Evolutionary conservation across 2,888 invertebrate species (phyloP), one percentile per base, ranked within the genome.

Genomic region (Eretmocerus hayati): DNA sequence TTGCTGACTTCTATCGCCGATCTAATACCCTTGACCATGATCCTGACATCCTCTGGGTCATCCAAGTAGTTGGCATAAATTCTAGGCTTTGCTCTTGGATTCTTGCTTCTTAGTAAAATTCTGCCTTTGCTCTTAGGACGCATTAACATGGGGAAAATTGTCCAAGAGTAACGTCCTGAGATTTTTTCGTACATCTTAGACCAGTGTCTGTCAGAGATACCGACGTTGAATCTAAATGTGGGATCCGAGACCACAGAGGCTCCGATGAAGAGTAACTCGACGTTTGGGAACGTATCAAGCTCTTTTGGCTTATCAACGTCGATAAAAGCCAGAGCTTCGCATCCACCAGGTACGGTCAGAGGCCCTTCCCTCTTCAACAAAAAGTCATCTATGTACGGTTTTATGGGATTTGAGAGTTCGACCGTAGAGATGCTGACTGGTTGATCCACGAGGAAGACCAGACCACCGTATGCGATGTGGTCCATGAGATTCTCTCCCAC

Each of bases 401-500:
- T 6, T 2, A 6, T 2, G 1, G 53, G 49, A 42, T 62, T 56
- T 0, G 45, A 0, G 0, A 62, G 1, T 0, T 60, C 57, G 0
- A 1, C 0, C 0, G 54, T 21, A 3, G 30, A 0, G 2, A 58
- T 56, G 56, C 37, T 59, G 57, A 52, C 62, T 55, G 49, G 60
- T 37, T 55, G 59, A 22, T 72, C 68, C 2, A 81, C 73, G 11
- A 77, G 58, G 61, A 81, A 84, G 38, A 79, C 78, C 2, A 85
- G 56, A 3, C 81, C 83, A 8, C 81, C 79, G 41, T 83, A 80
- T 2, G 79, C 78, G 16, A 83, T 76, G 61, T 85, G 85, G 59
- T 86, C 85, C 76, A 83, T 81, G 4, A 86, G 68, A 60, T 84
- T 82, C 51, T 80, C 74, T 2, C 87, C 86, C 0, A 86, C 84